Conservation (phyloP, 1,140 invertebrate species). For the Triops cancriformis region DNA sequence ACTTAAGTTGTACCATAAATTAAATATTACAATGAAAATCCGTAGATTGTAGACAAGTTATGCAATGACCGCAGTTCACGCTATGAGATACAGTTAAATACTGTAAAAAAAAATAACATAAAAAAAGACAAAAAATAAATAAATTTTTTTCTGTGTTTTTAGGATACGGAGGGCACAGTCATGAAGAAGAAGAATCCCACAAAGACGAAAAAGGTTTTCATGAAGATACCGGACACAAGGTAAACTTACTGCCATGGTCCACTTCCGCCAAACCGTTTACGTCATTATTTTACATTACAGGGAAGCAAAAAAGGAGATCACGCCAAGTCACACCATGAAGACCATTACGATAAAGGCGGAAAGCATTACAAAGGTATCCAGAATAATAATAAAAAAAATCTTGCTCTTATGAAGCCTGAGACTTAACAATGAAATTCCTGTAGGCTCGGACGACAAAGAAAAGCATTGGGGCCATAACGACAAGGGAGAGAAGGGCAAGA, state of each 20-base stretch:
- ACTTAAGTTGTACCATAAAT: neutral
- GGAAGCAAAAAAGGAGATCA: neutral
- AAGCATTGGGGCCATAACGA: conserved; percentile 30
- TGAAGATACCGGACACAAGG: neutral
- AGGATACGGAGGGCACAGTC: conserved; percentile 2
- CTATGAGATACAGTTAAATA: too few relatives aligned
- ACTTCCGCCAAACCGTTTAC: neutral
- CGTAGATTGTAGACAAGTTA: too few relatives aligned
- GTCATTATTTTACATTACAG: neutral
- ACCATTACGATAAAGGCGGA: conserved; percentile 26
- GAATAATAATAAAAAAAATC: neutral
- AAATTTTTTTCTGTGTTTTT: neutral
- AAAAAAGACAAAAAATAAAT: too few relatives aligned
- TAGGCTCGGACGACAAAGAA: conserved; percentile 30
- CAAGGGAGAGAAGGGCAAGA: conserved; percentile 30
- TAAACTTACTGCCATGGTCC: neutral
- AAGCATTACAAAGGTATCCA: conserved; percentile 29
- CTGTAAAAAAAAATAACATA: too few relatives aligned
- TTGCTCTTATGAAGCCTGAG: too few relatives aligned
- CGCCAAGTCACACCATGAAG: conserved; percentile 2
- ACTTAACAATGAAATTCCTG: neutral
- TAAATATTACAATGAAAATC: too few relatives aligned
- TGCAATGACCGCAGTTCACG: too few relatives aligned
- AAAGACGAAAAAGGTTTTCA: neutral
- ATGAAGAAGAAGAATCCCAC: conserved; percentile 1